phyloP scores from a whole-genome alignment of 2,113 vertebrate species.

The Zosterops borbonicus region DNA sequence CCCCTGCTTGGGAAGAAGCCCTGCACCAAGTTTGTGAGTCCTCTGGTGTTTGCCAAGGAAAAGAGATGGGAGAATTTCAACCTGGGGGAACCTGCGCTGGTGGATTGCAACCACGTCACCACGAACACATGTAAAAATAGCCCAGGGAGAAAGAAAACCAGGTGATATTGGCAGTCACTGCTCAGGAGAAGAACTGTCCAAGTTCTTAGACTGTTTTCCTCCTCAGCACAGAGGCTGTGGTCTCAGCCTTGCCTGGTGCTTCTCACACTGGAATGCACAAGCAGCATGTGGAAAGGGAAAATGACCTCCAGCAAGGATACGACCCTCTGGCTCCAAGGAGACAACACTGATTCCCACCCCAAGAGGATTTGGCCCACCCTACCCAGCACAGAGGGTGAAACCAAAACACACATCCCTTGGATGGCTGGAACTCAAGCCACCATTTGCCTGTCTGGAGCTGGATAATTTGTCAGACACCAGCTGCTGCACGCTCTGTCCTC shows the following conservation, averaged over 20 bases:
- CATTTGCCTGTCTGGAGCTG: conserved; percentile 73
- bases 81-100: not conserved
- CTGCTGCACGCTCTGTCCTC: conserved; percentile 74
- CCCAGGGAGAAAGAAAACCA: not conserved
- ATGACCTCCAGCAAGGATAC: not conserved
- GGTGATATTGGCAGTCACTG: not conserved
- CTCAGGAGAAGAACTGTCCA: not conserved
- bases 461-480: conserved; percentile 81
- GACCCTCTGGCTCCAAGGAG: not conserved
- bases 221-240: not conserved
- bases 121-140: not conserved
- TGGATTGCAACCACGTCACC: not conserved
- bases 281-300: not conserved
- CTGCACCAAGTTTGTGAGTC: fast-evolving
- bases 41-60: not conserved
- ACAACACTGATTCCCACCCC: not conserved
- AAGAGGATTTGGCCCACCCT: not conserved
- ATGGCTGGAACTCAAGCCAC: conserved; percentile 61
- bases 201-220: not conserved
- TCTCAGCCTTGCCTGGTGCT: not conserved
- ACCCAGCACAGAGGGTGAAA: conserved; percentile 11
- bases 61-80: not conserved
- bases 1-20: not conserved
- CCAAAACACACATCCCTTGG: conserved; percentile 42
- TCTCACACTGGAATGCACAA: fast-evolving